Evolutionary conservation across 2,113 vertebrate genomes (phyloP).

Genomic region (Tenebrosternarchus preto): DNA sequence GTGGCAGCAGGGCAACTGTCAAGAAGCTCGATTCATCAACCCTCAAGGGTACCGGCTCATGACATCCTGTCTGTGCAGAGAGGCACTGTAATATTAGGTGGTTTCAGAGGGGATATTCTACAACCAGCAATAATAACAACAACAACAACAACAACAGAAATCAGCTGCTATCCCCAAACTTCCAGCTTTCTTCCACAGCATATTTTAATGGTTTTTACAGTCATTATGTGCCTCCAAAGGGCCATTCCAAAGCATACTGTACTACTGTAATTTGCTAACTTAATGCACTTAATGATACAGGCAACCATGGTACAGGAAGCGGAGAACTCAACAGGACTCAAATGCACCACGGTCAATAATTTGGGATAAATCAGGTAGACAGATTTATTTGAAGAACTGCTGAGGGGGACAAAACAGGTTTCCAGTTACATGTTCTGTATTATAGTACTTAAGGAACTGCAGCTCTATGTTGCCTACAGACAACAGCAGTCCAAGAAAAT

Average conservation of each 20-base stretch:
- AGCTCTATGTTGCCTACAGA: constrained; percentile 72
- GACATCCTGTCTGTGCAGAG: too few relatives aligned
- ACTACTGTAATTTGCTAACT: constrained; percentile 51
- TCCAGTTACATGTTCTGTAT: constrained; percentile 80
- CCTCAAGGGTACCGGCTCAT: too few relatives aligned
- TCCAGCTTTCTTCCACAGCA: background rate
- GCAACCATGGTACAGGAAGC: constrained; percentile 81
- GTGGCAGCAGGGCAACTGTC: too few relatives aligned
- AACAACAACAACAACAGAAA: too few relatives aligned
- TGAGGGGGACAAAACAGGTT: constrained; percentile 79
- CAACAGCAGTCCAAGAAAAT: constrained; percentile 74
- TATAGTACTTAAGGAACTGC: constrained; percentile 73
- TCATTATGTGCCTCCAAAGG: constrained; percentile 12
- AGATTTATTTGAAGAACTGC: constrained; percentile 79
- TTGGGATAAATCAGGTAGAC: constrained; percentile 70
- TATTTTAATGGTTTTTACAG: background rate
- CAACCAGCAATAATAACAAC: background rate
- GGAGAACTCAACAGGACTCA: constrained; percentile 79
- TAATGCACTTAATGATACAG: constrained; percentile 59
- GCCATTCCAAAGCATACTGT: constrained; percentile 69
- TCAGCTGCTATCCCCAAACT: background rate
- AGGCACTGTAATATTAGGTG: too few relatives aligned
- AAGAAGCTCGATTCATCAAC: too few relatives aligned
- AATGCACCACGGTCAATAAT: constrained; percentile 77
- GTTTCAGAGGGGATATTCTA: background rate